Base-by-base conservation (phyloP, 2,797 vertebrate genomes). In the Erpetoichthys calabaricus region DNA sequence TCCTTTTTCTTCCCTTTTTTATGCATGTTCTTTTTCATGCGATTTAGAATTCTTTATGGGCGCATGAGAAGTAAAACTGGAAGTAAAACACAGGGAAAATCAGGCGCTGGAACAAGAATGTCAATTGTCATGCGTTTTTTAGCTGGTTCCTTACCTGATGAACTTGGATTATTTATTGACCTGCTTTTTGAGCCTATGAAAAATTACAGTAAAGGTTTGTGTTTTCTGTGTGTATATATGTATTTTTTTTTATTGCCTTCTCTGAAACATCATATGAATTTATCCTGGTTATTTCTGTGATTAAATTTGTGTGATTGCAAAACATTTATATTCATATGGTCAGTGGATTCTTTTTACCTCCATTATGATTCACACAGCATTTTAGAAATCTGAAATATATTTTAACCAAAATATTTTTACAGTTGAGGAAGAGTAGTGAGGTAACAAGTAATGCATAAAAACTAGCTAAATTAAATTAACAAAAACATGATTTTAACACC, bases 81-180 rank as follows among this genome's bases (percentile, higher is more conserved):
- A 58, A 97, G 75, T 68, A 96, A 88, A 80, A 94, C 96, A 6
- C 92, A 98, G 70, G 91, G 95, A 47, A 97, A 89, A 62, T 76
- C 92, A 1, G 75, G 78, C 3, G 77, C 91, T 0, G 57, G 82
- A 45, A 78, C 86, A 7, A 87, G 94, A 7, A 92, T 90, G 73
- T 88, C 91, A 41, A 96, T 95, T 1, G 91, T 99, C 42, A 73
- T 98, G 62, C 82, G 94, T 1, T 99, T 98, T 75, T 82, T 99
- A 44, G 92, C 91, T 0, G 90, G 91, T 3, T 93, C 90, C 1
- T 81, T 87, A 53, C 71, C 86, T 0, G 88, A 93, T 67, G 96
- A 99, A 76, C 82, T 98, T 53, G 78, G 82, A 25, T 85, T 94
- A 71, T 99, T 97, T 73, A 81, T 99, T 46, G 84, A 94, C 76